Conservation (phyloP, 2,113 vertebrate species). For the Myotis davidii region DNA sequence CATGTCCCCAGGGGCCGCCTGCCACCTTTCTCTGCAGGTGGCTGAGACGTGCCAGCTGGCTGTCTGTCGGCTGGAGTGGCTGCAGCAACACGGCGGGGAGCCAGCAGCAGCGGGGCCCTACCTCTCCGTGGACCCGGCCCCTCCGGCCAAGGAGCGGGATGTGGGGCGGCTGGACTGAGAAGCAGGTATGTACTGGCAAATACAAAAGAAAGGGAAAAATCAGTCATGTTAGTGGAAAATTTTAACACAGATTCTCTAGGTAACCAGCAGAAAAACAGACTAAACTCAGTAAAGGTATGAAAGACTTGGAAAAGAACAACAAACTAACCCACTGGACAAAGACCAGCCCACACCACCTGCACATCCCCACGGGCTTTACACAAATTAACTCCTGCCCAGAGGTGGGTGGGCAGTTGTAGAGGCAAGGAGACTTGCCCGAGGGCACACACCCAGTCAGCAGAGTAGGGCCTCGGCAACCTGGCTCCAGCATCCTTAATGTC, state of each 20-base stretch:
- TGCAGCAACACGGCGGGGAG: constrained; percentile 83
- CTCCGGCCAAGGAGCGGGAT: constrained; percentile 85
- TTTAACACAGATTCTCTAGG: background rate
- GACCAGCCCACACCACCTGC: background rate
- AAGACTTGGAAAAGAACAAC: background rate
- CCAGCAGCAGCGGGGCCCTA: constrained; percentile 82
- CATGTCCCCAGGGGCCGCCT: accelerated
- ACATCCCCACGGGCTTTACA: background rate
- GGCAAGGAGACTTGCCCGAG: background rate
- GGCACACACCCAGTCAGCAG: background rate
- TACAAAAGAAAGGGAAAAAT: background rate
- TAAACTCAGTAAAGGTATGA: background rate
- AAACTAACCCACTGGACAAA: background rate
- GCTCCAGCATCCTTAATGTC: background rate
- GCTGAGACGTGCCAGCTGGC: constrained; percentile 97
- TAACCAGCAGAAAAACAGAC: background rate
- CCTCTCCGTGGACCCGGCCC: constrained; percentile 94
- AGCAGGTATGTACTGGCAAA: background rate
- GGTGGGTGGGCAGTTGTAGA: too few species aligned
- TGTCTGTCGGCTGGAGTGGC: constrained; percentile 91
- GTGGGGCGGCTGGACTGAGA: constrained; percentile 81
- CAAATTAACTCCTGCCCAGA: background rate
- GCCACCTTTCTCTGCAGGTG: constrained; percentile 84
- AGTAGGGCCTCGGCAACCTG: background rate
- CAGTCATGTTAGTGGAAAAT: background rate